Evolutionary conservation across 1,140 invertebrate genomes (phyloP).

Genomic region (Bombus waltoni): DNA sequence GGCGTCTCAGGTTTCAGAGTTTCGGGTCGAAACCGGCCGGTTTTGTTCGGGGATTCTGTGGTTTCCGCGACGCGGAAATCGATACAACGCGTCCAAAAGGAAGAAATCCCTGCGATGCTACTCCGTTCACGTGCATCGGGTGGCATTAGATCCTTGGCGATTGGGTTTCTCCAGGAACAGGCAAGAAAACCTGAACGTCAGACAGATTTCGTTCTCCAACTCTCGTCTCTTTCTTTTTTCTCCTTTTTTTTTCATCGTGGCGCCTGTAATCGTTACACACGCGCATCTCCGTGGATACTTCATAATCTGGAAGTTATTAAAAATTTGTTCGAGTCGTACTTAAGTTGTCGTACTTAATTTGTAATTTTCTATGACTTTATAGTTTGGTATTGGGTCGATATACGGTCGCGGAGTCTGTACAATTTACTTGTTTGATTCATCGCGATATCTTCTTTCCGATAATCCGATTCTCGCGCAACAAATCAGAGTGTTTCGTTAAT

Average conservation of each 20-base stretch:
- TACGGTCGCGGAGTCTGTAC: no score
- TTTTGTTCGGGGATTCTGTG: conserved; percentile 47
- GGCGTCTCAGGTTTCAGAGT: conserved; percentile 39
- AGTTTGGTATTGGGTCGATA: no score
- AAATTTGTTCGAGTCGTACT: no score
- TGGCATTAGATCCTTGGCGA: conserved; percentile 43
- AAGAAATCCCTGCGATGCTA: conserved; percentile 44
- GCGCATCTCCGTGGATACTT: no score
- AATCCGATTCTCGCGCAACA: no score
- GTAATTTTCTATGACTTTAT: no score
- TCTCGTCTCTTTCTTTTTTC: background rate
- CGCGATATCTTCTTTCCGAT: no score
- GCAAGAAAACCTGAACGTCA: background rate
- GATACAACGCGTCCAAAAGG: conserved; percentile 40
- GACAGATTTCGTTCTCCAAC: background rate
- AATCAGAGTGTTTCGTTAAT: background rate
- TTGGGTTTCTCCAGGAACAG: conserved; percentile 35
- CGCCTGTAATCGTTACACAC: background rate
- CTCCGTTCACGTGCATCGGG: conserved; percentile 1
- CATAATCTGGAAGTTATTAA: no score
- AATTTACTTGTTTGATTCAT: no score
- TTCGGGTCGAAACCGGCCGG: conserved; percentile 36
- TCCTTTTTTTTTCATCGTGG: background rate
- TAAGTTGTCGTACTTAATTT: no score
- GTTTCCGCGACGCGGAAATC: conserved; percentile 53